Base-by-base conservation (phyloP, 2,888 invertebrate genomes). In the Portevinia maculata region DNA sequence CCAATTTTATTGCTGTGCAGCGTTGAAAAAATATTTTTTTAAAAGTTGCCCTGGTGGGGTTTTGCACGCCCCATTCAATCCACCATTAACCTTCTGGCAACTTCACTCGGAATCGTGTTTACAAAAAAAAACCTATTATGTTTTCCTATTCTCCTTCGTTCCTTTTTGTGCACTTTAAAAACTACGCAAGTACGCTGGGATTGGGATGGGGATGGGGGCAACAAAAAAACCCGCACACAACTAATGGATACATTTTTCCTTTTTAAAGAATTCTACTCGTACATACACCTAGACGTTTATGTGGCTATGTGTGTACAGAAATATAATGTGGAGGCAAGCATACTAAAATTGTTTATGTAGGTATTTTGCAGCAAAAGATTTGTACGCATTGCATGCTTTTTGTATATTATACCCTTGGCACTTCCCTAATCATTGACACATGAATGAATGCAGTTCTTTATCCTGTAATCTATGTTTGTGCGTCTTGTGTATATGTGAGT, bases 401-500 rank as follows among this genome's bases (percentile, higher is more conserved):
- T 65, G 75, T 79, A 62, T 64, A 75, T 79, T 67, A 79, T 79
- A 79, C 79, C 79, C 79, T 79, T 79, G 79, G 79, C 75, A 79
- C 62, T 79, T 79, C 79, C 24, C 79, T 75, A 79, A 79, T 79
- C 79, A 79, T 79, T 79, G 79, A 75, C 79, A 79, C 75, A 79
- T 79, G 79, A 79, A 79, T 79, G 79, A 79, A 75, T 79, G 75
- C 75, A 79, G 79, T 79, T 79, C 79, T 79, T 79, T 70, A 79
- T 79, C 75, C 79, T 70, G 13, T 24, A 48, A 44, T 46, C 57
- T 50, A 34, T 53, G 24, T 52, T 37, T 15, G 7, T 13, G 8
- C 44, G n/a, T 55, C 34, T 52, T 34, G 37, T 19, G 0, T 46
- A 44, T 46, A 15, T 64, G 62, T 57, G 57, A 21, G 48, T 53